Conservation (phyloP, 2,113 vertebrate genomes). For the Corythoichthys haematopterus region DNA sequence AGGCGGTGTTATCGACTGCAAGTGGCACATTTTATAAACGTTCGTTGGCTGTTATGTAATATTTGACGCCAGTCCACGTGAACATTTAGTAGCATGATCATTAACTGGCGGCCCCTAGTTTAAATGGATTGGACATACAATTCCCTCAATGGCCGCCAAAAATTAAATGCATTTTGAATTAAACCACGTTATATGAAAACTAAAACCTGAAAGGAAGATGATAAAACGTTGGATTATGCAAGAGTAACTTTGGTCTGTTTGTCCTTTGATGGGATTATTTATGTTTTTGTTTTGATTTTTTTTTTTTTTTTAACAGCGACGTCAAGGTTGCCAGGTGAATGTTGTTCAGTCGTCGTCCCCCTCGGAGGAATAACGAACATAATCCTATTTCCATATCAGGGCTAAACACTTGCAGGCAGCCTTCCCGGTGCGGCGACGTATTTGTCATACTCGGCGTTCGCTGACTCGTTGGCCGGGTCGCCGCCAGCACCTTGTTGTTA, state of each 20-base stretch:
- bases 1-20: slow-evolving; percentile 19
- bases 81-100: slow-evolving; percentile 4
- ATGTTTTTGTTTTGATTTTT: background rate
- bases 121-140: too few species aligned
- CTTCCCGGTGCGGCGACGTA: background rate
- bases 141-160: too few species aligned
- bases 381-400: slow-evolving; percentile 1
- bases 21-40: slow-evolving; percentile 42
- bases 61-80: slow-evolving; percentile 45
- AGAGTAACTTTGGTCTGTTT: slow-evolving; percentile 31
- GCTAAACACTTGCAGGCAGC: background rate
- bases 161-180: too few species aligned
- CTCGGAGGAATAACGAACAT: slow-evolving; percentile 4
- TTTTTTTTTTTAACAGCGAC: slow-evolving; percentile 4
- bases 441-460: background rate
- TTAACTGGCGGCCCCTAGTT: too few species aligned
- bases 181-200: too few species aligned
- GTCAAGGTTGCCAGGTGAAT: slow-evolving; percentile 24
- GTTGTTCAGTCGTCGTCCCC: background rate
- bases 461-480: background rate
- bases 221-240: slow-evolving; percentile 47
- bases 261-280: slow-evolving; percentile 29
- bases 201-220: slow-evolving; percentile 25
- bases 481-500: slow-evolving; percentile 17
- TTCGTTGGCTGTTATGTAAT: slow-evolving; percentile 46